These are phyloP conservation scores for Ruditapes philippinarum DNA, from an alignment of 1,140 invertebrate species.

Conservation along the genomic window DNA sequence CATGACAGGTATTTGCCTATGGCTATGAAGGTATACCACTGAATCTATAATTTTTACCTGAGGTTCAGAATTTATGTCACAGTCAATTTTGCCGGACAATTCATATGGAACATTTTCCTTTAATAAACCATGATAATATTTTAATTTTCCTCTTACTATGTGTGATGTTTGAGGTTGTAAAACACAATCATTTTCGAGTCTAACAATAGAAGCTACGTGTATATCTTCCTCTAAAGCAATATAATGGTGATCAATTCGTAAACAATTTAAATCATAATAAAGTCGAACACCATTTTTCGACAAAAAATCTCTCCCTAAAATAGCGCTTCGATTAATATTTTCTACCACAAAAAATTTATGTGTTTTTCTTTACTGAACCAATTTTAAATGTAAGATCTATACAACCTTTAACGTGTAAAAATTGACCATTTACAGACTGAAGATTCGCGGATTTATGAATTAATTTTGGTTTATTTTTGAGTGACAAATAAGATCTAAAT, in stretches of 20 bases:
- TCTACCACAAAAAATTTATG: not conserved
- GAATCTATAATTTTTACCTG: too few species aligned
- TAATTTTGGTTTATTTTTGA: constrained; percentile 21
- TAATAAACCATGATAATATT: too few species aligned
- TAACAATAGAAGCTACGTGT: constrained; percentile 3
- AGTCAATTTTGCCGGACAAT: too few species aligned
- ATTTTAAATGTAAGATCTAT: constrained; percentile 4
- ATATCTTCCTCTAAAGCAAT: constrained; percentile 32
- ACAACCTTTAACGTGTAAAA: constrained; percentile 19
- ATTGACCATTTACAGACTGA: not conserved
- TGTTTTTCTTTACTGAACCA: not conserved
- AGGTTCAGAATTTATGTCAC: too few species aligned
- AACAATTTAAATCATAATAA: not conserved
- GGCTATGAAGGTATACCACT: too few species aligned
- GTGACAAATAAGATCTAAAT: too few species aligned
- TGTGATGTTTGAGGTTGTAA: not conserved
- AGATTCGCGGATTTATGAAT: not conserved
- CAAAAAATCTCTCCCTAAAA: not conserved
- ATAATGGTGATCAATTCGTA: not conserved
- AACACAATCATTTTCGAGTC: not conserved
- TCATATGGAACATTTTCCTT: too few species aligned
- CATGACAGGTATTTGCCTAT: too few species aligned
- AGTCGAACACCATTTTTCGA: not conserved
- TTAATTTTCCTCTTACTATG: not conserved
- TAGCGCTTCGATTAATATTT: not conserved